Evolutionary conservation across 2,888 invertebrate species (phyloP).

Genomic region (Limnephilus lunatus): DNA sequence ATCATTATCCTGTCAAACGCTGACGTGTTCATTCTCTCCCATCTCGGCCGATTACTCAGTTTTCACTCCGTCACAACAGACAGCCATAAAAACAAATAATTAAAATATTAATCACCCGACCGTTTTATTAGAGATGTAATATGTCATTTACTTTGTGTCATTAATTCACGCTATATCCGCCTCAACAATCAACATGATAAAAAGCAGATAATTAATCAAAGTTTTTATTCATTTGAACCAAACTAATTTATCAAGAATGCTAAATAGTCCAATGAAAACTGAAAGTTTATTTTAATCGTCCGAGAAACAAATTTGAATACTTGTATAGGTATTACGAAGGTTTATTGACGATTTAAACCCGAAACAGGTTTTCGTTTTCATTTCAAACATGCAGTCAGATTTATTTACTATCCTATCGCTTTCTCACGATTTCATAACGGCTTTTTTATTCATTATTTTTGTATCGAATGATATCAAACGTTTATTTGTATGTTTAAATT

Average conservation of each 20-base stretch:
- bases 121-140: slow-evolving; percentile 47
- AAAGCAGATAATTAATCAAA: slow-evolving; percentile 38
- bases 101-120: slow-evolving; percentile 46
- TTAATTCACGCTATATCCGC: slow-evolving; percentile 43
- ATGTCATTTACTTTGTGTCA: slow-evolving; percentile 40
- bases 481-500: not conserved
- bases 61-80: slow-evolving; percentile 45
- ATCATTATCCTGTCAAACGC: slow-evolving; percentile 55
- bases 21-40: slow-evolving; percentile 61
- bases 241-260: slow-evolving; percentile 35
- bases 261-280: slow-evolving; percentile 38
- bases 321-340: slow-evolving; percentile 26
- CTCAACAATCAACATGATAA: slow-evolving; percentile 31
- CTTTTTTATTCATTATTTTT: not conserved
- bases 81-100: slow-evolving; percentile 39
- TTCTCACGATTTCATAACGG: slow-evolving; percentile 36
- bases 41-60: slow-evolving; percentile 48
- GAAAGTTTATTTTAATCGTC: slow-evolving; percentile 23
- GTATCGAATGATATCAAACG: not conserved
- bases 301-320: slow-evolving; percentile 28
- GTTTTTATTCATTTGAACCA: slow-evolving; percentile 24
- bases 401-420: not conserved
- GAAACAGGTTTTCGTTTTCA: slow-evolving; percentile 32
- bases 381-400: slow-evolving; percentile 9
- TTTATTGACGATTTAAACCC: slow-evolving; percentile 12